Base-by-base conservation (phyloP, 2,888 invertebrate genomes). In the Busseola fusca region DNA sequence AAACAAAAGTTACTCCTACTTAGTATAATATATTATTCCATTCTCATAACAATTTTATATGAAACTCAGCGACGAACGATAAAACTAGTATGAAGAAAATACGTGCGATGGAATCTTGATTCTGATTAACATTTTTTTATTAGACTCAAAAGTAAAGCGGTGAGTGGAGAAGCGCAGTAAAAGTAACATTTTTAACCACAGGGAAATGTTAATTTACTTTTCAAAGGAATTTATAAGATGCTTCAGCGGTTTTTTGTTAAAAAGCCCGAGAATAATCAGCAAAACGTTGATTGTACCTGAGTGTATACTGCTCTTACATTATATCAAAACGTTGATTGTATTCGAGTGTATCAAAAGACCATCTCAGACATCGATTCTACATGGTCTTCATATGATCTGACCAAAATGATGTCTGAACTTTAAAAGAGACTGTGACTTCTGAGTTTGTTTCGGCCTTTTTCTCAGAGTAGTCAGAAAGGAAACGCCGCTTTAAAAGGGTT, bases 131-230 rank as follows among this genome's bases (percentile, higher is more conserved):
- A 56, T 16, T 56, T 69, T 68, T 73, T 74, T 68, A 63, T 60
- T 68, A 45, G 37, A 56, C 62, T 69, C 48, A 72, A 81, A 45
- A 82, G 71, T 80, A 62, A 64, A 64, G 40, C 34, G n/a, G 50
- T 50, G 45, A 48, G 34, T n/a, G 16, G 21, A 30, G 42, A 18
- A 64, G 57, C 45, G 52, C n/a, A n/a, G 54, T 58, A 52, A 73
- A 76, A 70, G 52, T 65, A 73, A 68, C 50, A 64, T 54, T 63
- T 58, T 40, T 67, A 42, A 42, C 72, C 52, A 69, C 69, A 37
- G 64, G 12, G 45, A 72, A 82, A 84, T 67, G 73, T 62, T 83
- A 81, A 83, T 80, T 80, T 80, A 71, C 65, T 79, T 78, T 80
- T 72, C 76, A 82, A 82, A 82, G 66, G 64, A 64, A 82, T 81